These are phyloP conservation scores for Drosophila infuscata DNA, from an alignment of 2,888 invertebrate genomes.

Conservation along the genomic window DNA sequence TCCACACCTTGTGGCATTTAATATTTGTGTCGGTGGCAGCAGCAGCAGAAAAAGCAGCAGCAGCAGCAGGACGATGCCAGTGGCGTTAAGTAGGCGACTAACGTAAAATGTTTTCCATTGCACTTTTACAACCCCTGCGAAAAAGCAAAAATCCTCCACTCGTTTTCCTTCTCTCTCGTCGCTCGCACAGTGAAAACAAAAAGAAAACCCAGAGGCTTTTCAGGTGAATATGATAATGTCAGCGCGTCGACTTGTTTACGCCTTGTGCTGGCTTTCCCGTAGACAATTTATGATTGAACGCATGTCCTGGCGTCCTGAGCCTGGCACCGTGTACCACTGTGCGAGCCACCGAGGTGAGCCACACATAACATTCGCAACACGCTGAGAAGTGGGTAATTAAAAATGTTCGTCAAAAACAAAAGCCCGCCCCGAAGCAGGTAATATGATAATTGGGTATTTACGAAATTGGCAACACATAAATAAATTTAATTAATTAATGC, in stretches of 20 bases:
- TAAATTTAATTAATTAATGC: neutral
- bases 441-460: neutral
- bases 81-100: constrained; percentile 67
- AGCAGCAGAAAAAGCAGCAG: constrained; percentile 5
- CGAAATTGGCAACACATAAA: neutral
- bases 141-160: neutral
- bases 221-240: constrained; percentile 76
- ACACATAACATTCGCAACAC: neutral
- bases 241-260: constrained; percentile 77
- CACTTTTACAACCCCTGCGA: constrained; percentile 40
- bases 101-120: constrained; percentile 67
- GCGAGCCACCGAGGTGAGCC: neutral
- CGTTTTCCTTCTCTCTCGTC: neutral
- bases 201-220: constrained; percentile 43
- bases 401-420: neutral
- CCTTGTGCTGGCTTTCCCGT: constrained; percentile 67
- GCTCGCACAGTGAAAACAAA: constrained; percentile 4
- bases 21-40: constrained; percentile 68
- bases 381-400: neutral
- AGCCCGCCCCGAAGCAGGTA: neutral
- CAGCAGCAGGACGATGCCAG: constrained; percentile 35
- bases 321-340: constrained; percentile 5
- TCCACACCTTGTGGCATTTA: constrained; percentile 80
- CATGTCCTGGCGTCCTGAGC: constrained; percentile 36
- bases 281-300: constrained; percentile 77